These are phyloP conservation scores for Cetonia aurata DNA, from an alignment of 2,888 invertebrate species.

Conservation along the genomic window DNA sequence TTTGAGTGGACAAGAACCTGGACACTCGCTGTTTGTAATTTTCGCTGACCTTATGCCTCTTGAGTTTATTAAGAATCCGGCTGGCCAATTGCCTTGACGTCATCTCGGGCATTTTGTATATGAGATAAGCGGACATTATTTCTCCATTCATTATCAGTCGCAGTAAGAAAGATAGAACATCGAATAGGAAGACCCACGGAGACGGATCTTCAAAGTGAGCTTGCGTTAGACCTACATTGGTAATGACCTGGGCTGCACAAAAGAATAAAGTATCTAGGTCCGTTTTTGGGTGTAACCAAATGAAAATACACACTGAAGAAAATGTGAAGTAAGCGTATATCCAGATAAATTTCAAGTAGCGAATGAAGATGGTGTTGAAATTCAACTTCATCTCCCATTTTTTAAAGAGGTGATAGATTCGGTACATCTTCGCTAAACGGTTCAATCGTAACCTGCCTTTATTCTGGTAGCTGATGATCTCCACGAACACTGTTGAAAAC, in stretches of 20 bases:
- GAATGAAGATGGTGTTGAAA: slow-evolving; percentile 27
- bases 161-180: neutral
- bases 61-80: slow-evolving; percentile 1
- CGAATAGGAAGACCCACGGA: neutral
- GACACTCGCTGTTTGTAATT: slow-evolving; percentile 2
- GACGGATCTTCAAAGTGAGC: neutral
- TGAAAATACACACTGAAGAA: slow-evolving; percentile 37
- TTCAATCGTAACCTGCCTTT: slow-evolving; percentile 43
- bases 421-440: slow-evolving; percentile 45
- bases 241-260: slow-evolving; percentile 29
- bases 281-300: slow-evolving; percentile 2
- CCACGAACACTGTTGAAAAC: slow-evolving; percentile 42
- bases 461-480: slow-evolving; percentile 15
- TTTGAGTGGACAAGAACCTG: slow-evolving; percentile 2
- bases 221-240: slow-evolving; percentile 22
- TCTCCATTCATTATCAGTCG: slow-evolving; percentile 20
- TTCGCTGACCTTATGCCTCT: slow-evolving; percentile 12
- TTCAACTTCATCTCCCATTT: slow-evolving; percentile 30
- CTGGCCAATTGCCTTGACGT: neutral
- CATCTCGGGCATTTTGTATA: neutral
- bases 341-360: slow-evolving; percentile 38
- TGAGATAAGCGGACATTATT: slow-evolving; percentile 23
- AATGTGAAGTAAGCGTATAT: slow-evolving; percentile 37
- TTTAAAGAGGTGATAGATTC: slow-evolving; percentile 23
- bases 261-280: neutral